phyloP scores from a whole-genome alignment of 2,888 invertebrate species.

The Neoaliturus tenellus region DNA sequence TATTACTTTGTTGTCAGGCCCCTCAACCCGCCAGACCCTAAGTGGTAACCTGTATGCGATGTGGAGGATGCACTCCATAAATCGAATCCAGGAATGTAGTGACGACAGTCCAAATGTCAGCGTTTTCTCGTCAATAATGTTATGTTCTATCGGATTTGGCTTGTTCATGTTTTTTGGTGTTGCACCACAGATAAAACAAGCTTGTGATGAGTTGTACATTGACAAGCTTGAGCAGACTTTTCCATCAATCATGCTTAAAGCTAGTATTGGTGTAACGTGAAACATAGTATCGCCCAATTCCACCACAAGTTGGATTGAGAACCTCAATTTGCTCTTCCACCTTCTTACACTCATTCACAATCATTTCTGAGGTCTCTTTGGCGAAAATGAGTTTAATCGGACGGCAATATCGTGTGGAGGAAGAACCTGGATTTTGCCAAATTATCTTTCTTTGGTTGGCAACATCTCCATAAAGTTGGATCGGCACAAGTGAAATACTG shows the following conservation, averaged over 20 bases:
- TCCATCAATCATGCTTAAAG: slow-evolving; percentile 14
- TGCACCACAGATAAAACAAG: neutral
- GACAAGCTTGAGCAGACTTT: neutral
- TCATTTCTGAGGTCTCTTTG: slow-evolving; percentile 13
- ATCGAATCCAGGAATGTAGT: neutral
- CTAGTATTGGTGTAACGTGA: neutral
- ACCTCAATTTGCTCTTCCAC: neutral
- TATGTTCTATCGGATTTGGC: neutral
- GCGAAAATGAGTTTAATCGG: neutral
- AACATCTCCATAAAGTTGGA: neutral
- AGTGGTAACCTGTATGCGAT: neutral
- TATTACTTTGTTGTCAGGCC: neutral
- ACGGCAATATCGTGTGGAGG: neutral
- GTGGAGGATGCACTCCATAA: neutral
- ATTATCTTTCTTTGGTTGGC: neutral
- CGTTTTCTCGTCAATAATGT: neutral
- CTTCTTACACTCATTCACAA: neutral
- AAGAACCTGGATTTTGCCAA: neutral
- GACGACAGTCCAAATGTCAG: neutral
- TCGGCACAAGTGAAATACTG: neutral
- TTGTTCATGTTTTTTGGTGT: neutral
- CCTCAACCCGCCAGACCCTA: neutral
- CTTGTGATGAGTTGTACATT: neutral
- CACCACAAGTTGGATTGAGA: neutral
- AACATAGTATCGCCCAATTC: neutral